Percentiles rank a stretch among this genome's conserved stretches.
phyloP scores from a whole-genome alignment of 1,140 invertebrate species.

The Epicauta chinensis region DNA sequence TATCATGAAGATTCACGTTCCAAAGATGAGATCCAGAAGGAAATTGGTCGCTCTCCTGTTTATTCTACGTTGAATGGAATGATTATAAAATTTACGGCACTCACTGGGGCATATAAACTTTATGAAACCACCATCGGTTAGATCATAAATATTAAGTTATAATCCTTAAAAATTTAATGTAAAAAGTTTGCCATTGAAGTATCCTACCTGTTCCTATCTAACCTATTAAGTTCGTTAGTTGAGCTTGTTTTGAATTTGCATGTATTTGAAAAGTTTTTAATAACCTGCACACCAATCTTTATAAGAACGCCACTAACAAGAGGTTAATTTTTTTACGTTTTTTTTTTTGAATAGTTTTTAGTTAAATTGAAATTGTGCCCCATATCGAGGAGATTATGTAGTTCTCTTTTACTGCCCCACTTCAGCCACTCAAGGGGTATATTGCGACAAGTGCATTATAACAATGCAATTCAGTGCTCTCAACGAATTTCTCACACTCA shows the following conservation, averaged over 20 bases:
- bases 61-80: slow-evolving; percentile 1
- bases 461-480: not conserved
- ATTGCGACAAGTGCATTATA: slow-evolving; percentile 6
- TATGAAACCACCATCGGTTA: slow-evolving; percentile 6
- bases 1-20: no score
- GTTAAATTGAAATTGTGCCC: no score
- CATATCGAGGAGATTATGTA: no score
- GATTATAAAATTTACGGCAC: slow-evolving; percentile 8
- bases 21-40: no score
- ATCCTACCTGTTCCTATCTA: slow-evolving; percentile 14
- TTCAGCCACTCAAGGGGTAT: no score
- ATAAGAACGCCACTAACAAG: slow-evolving; percentile 1
- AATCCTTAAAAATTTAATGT: slow-evolving; percentile 21
- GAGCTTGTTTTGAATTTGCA: slow-evolving; percentile 18
- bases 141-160: slow-evolving; percentile 21
- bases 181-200: slow-evolving; percentile 17
- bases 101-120: slow-evolving; percentile 10
- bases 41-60: no score
- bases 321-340: no score
- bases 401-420: no score
- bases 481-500: slow-evolving; percentile 8
- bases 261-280: slow-evolving; percentile 20
- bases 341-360: no score
- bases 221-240: slow-evolving; percentile 20
- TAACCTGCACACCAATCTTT: not conserved